Evolutionary conservation across 2,888 invertebrate genomes (phyloP), one percentile per base, ranked within the genome.

Genomic region (Urechis unicinctus): DNA sequence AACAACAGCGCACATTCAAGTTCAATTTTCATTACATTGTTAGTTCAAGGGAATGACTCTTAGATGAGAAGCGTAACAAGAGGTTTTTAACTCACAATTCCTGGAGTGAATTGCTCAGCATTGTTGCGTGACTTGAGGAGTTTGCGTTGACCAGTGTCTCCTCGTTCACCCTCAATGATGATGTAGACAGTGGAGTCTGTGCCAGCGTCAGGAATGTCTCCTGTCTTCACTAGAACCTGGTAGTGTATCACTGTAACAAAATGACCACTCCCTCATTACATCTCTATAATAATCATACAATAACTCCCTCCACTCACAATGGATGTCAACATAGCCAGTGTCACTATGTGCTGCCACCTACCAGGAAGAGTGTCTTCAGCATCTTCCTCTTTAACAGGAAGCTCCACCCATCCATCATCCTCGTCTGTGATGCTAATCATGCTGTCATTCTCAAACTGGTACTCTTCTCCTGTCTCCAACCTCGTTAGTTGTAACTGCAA

Each of bases 371-470:
- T n/a, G n/a, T n/a, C n/a, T n/a, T n/a, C n/a, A n/a, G n/a, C n/a
- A n/a, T n/a, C n/a, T n/a, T n/a, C n/a, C n/a, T n/a, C n/a, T 45
- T 36, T 36, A 9, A 67, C 69, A 24, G 74, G 70, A 26, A 68
- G 57, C 60, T 75, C 75, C 47, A 68, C 58, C 67, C 69, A 68
- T 26, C 68, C 64, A 44, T 73, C 72, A 17, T 59, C 51, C 26
- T 72, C 71, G 29, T 69, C 72, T 25, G 71, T 56, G n/a, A 63
- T 63, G 6, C 54, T 59, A 30, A 73, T 56, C 72, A 70, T 70
- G 28, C 69, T 65, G 31, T 63, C 50, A 9, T 61, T 61, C 42
- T 62, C 60, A 53, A 68, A 61, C 9, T 55, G 50, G 42, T 67
- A 60, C 43, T 58, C 57, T 45, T 70, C 64, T 2, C 53, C 53